These are phyloP conservation scores for Seriola quinqueradiata DNA, from an alignment of 2,113 vertebrate species.

Conservation along the genomic window DNA sequence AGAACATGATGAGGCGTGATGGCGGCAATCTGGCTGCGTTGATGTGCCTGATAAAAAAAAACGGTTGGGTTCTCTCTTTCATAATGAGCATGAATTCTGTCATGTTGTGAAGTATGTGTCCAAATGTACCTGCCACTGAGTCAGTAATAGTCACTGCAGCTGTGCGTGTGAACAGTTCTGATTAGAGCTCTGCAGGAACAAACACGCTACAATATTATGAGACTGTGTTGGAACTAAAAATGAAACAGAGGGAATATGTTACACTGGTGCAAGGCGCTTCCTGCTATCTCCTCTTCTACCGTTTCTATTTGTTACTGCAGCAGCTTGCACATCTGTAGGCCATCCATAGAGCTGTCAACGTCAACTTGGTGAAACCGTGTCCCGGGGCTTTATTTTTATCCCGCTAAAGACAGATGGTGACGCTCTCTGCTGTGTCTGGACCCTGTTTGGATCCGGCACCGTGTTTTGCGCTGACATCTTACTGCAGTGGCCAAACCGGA, in stretches of 20 bases:
- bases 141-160: constrained; percentile 6
- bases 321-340: constrained; percentile 56
- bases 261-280: not conserved
- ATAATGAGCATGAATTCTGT: not conserved
- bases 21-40: too few species aligned
- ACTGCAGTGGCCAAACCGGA: constrained; percentile 37
- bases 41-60: not conserved
- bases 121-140: not conserved
- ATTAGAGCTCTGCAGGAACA: constrained; percentile 7
- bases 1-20: not conserved
- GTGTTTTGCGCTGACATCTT: constrained; percentile 42
- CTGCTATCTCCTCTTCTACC: constrained; percentile 13
- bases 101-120: not conserved
- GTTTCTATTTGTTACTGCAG: not conserved
- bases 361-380: constrained; percentile 8
- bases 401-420: constrained; percentile 34
- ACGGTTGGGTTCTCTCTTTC: not conserved
- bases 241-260: constrained; percentile 3
- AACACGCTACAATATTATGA: not conserved
- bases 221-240: constrained; percentile 7
- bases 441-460: constrained; percentile 47
- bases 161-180: constrained; percentile 17
- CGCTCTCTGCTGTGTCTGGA: constrained; percentile 47
- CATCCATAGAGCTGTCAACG: constrained; percentile 37
- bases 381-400: constrained; percentile 62